These are phyloP conservation scores for Rhincodon typus DNA, from an alignment of 2,797 vertebrate species.

Conservation along the genomic window DNA sequence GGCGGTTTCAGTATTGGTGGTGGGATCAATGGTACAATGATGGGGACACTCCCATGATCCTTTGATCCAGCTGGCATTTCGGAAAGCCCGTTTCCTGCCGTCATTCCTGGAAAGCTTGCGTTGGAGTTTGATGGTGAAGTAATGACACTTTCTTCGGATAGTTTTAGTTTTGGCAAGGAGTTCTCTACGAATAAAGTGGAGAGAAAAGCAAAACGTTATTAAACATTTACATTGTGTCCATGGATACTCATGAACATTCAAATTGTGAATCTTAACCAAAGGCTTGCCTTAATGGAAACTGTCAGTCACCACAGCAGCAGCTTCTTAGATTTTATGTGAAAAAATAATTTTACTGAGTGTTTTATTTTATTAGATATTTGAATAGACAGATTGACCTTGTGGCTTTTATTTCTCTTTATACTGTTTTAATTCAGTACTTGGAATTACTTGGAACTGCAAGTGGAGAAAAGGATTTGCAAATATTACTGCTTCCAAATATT, in stretches of 20 bases:
- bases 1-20: slow-evolving; percentile 94
- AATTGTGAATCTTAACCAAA: neutral
- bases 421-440: neutral
- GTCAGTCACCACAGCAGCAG: neutral
- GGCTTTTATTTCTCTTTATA: neutral
- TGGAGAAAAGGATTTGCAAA: neutral
- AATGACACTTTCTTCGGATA: slow-evolving; percentile 77
- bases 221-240: slow-evolving; percentile 41
- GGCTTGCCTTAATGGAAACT: neutral
- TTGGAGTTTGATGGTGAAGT: slow-evolving; percentile 82
- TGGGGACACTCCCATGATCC: slow-evolving; percentile 88
- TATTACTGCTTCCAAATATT: neutral
- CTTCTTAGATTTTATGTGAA: neutral
- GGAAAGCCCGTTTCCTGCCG: slow-evolving; percentile 81
- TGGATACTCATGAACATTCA: slow-evolving; percentile 35
- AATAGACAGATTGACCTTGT: neutral
- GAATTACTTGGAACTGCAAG: neutral
- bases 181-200: slow-evolving; percentile 71
- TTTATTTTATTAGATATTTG: neutral
- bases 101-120: slow-evolving; percentile 76
- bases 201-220: slow-evolving; percentile 49
- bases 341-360: neutral
- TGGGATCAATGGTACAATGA: slow-evolving; percentile 92
- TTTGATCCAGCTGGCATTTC: slow-evolving; percentile 78
- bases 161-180: slow-evolving; percentile 92